Conservation (phyloP, 2,888 invertebrate species). For the Imbricaverruca yamaguchii region DNA sequence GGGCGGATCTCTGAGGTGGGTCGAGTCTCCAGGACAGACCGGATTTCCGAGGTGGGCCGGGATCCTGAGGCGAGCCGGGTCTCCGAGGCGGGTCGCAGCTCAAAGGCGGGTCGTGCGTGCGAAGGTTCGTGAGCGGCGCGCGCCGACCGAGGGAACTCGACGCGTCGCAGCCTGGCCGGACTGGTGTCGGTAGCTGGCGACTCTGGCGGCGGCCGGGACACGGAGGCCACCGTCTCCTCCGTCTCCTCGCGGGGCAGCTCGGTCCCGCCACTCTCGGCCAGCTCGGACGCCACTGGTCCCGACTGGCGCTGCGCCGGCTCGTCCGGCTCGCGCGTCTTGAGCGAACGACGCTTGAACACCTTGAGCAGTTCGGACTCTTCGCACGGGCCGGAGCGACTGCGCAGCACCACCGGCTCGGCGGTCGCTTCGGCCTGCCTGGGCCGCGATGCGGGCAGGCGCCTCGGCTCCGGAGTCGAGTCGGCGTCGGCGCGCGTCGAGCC, state of each 20-base stretch:
- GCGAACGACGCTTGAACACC: constrained; percentile 69
- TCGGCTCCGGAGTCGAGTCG: neutral
- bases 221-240: neutral
- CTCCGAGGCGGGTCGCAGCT: neutral
- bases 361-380: constrained; percentile 72
- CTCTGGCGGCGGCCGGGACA: neutral
- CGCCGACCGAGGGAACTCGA: neutral
- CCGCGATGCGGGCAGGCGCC: neutral
- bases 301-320: neutral
- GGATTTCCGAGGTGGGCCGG: no score
- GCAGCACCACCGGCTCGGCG: neutral
- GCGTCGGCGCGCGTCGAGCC: neutral
- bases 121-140: no score
- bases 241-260: constrained; percentile 5
- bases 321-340: constrained; percentile 45
- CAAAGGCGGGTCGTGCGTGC: no score
- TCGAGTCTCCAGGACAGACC: no score
- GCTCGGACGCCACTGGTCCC: neutral
- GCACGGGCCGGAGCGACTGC: neutral
- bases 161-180: neutral
- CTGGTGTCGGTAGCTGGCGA: neutral
- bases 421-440: no score
- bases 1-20: no score
- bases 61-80: no score
- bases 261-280: neutral